These are phyloP conservation scores for Ophion ellenae DNA, from an alignment of 2,888 invertebrate species.

Conservation along the genomic window DNA sequence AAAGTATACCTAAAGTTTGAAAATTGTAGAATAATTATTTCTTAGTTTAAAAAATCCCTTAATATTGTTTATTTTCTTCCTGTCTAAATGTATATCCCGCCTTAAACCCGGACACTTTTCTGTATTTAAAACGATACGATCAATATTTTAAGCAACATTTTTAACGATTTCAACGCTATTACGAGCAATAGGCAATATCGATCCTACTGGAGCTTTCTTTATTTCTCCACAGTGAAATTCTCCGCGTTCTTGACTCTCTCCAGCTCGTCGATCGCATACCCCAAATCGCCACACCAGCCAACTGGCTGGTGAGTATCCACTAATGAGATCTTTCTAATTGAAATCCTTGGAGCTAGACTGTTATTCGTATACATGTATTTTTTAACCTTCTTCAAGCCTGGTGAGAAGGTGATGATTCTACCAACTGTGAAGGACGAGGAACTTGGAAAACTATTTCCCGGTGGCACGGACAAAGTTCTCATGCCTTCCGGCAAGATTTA, in stretches of 20 bases:
- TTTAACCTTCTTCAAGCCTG: slow-evolving; percentile 84
- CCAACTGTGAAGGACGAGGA: slow-evolving; percentile 89
- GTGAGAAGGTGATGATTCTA: slow-evolving; percentile 92
- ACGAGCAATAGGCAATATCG: slow-evolving; percentile 17
- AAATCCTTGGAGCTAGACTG: neutral
- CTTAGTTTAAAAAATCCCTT: no score
- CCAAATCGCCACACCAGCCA: slow-evolving; percentile 93
- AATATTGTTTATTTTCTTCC: no score
- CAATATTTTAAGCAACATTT: neutral
- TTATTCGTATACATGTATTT: neutral
- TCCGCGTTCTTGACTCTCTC: slow-evolving; percentile 92
- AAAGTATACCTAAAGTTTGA: no score
- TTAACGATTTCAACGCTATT: neutral
- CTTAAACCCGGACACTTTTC: no score
- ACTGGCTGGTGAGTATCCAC: slow-evolving; percentile 90
- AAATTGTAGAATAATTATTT: no score
- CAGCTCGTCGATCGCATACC: slow-evolving; percentile 90
- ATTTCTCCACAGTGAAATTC: slow-evolving; percentile 88
- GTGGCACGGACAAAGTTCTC: slow-evolving; percentile 87
- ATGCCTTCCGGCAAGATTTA: slow-evolving; percentile 92
- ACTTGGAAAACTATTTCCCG: slow-evolving; percentile 88
- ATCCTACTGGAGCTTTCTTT: slow-evolving; percentile 20
- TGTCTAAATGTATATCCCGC: no score
- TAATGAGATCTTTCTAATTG: slow-evolving; percentile 7
- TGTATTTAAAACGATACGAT: neutral